Conservation (phyloP, 2,888 invertebrate species). For the Acrocyrtus sp. region DNA sequence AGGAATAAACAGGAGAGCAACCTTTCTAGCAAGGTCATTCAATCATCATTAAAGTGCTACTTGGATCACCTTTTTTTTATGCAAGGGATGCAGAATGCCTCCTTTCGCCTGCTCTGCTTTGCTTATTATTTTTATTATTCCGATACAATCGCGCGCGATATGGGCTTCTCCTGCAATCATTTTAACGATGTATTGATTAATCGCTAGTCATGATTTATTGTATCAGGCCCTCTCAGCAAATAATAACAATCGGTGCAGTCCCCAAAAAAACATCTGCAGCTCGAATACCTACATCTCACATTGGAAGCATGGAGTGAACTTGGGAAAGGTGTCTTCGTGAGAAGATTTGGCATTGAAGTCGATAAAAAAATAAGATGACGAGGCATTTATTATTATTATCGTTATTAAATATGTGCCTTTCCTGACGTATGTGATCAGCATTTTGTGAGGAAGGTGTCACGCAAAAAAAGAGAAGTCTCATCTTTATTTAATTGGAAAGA, state of each 20-base stretch:
- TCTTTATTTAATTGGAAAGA: constrained; percentile 50
- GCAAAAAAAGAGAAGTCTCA: no score
- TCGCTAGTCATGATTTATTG: constrained; percentile 46
- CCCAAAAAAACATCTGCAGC: constrained; percentile 22
- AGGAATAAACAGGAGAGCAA: no score
- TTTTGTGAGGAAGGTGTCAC: constrained; percentile 39
- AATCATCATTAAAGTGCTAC: constrained; percentile 24
- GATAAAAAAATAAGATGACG: constrained; percentile 28
- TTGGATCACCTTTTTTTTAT: no score
- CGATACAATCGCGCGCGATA: no score
- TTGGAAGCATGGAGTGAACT: no score
- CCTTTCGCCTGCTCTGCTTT: constrained; percentile 4
- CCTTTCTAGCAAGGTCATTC: constrained; percentile 37
- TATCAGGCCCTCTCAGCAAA: constrained; percentile 50
- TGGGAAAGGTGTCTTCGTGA: constrained; percentile 45
- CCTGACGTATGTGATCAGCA: neutral
- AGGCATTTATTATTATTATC: constrained; percentile 27
- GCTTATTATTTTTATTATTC: constrained; percentile 19
- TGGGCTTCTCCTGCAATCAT: neutral
- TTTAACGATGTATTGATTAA: constrained; percentile 29
- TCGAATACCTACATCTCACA: no score
- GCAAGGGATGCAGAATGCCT: neutral
- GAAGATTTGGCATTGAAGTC: constrained; percentile 43
- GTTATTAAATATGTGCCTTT: neutral
- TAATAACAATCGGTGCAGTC: constrained; percentile 40